Evolutionary conservation across 2,113 vertebrate species (phyloP).

Genomic region (Mixornis gularis): DNA sequence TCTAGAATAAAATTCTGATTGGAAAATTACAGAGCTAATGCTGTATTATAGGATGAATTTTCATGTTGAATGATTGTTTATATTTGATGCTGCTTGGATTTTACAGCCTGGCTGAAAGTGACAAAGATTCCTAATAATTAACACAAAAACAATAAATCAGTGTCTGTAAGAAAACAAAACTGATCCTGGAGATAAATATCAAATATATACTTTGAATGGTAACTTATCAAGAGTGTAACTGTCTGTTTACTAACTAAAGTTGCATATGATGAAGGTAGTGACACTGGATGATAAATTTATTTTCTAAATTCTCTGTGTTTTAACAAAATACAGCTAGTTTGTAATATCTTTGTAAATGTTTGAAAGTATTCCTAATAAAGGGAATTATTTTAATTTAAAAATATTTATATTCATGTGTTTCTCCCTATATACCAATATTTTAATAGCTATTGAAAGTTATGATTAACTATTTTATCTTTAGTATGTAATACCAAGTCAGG

Average conservation of each 20-base stretch:
- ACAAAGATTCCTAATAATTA: neutral
- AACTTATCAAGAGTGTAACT: neutral
- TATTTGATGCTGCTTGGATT: neutral
- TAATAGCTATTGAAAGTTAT: neutral
- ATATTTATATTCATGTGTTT: neutral
- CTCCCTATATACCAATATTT: neutral
- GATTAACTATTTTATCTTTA: neutral
- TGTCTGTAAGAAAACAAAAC: neutral
- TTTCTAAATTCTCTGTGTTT: neutral
- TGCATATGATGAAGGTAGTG: neutral
- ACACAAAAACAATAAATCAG: neutral
- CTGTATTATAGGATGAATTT: neutral
- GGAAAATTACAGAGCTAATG: neutral
- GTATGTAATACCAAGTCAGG: neutral
- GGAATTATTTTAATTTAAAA: neutral
- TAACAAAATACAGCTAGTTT: neutral
- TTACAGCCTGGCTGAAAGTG: neutral
- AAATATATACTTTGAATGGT: neutral
- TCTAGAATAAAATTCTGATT: neutral
- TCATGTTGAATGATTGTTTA: neutral
- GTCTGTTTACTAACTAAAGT: neutral
- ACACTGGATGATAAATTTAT: neutral
- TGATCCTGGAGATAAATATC: neutral
- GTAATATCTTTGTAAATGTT: neutral
- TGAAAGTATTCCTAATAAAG: neutral